Evolutionary conservation across 1,140 invertebrate species (phyloP).

Genomic region (Drosophila ercepeae): DNA sequence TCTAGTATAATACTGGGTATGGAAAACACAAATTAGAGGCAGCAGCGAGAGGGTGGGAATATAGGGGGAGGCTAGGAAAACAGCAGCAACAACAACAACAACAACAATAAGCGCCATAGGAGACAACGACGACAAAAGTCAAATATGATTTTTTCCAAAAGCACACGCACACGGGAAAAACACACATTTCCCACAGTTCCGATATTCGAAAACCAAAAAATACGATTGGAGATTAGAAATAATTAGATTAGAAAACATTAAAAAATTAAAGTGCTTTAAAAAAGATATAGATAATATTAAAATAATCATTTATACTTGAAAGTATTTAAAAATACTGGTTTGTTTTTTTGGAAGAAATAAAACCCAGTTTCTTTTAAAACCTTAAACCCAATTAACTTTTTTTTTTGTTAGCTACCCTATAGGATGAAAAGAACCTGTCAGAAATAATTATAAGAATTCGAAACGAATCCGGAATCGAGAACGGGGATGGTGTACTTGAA

Average conservation of each 20-base stretch:
- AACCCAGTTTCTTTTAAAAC: too few species aligned
- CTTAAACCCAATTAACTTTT: too few species aligned
- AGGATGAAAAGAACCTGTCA: too few species aligned
- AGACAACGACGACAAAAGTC: conserved; percentile 44
- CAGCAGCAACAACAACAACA: background rate
- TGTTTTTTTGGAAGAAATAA: too few species aligned
- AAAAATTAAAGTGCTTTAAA: background rate
- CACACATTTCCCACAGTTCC: conserved; percentile 22
- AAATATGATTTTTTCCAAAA: conserved; percentile 77
- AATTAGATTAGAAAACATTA: background rate
- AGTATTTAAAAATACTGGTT: too few species aligned
- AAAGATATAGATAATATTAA: background rate
- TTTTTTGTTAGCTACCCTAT: too few species aligned
- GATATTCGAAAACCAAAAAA: background rate
- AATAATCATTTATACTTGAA: background rate
- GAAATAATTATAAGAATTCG: background rate
- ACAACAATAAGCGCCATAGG: conserved; percentile 3
- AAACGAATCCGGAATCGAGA: background rate
- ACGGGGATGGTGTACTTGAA: background rate
- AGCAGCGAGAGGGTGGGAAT: background rate
- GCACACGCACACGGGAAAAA: conserved; percentile 28
- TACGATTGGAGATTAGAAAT: too few species aligned
- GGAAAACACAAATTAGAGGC: conserved; percentile 67
- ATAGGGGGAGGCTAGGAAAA: background rate
- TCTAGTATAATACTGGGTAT: background rate